Conservation (phyloP, 2,113 vertebrate species). For the Tachycineta bicolor region DNA sequence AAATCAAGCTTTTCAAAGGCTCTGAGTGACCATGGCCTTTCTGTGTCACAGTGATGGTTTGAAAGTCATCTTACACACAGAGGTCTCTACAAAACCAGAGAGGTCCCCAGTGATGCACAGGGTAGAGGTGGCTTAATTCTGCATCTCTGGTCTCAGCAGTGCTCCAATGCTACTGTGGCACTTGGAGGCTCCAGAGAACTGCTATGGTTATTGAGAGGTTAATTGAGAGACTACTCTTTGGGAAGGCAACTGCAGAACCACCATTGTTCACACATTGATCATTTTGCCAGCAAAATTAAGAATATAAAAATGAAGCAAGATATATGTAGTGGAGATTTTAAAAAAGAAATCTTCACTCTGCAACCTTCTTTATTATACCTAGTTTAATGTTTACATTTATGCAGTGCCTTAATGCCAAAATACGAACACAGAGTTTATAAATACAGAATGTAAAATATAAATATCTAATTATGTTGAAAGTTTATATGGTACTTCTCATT, state of each 20-base stretch:
- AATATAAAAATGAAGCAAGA: background rate
- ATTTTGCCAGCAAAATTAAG: background rate
- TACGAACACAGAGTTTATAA: background rate
- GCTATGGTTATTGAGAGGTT: background rate
- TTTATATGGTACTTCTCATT: background rate
- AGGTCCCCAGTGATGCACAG: background rate
- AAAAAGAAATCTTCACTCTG: background rate
- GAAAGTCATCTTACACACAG: background rate
- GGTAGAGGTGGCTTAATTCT: background rate
- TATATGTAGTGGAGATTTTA: background rate
- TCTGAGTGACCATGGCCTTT: background rate
- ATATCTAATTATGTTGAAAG: background rate
- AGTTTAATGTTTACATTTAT: background rate
- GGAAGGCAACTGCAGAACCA: background rate
- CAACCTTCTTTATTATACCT: background rate
- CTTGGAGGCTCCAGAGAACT: background rate
- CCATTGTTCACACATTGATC: fast-evolving
- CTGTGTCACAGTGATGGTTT: background rate
- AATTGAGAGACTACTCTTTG: background rate
- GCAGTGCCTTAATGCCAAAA: background rate
- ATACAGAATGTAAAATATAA: background rate
- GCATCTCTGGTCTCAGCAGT: background rate
- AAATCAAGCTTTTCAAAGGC: background rate
- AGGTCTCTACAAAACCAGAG: background rate
- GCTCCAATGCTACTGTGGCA: background rate